Evolutionary conservation across 2,797 vertebrate genomes (phyloP).

Genomic region (Xiphophorus birchmanni): DNA sequence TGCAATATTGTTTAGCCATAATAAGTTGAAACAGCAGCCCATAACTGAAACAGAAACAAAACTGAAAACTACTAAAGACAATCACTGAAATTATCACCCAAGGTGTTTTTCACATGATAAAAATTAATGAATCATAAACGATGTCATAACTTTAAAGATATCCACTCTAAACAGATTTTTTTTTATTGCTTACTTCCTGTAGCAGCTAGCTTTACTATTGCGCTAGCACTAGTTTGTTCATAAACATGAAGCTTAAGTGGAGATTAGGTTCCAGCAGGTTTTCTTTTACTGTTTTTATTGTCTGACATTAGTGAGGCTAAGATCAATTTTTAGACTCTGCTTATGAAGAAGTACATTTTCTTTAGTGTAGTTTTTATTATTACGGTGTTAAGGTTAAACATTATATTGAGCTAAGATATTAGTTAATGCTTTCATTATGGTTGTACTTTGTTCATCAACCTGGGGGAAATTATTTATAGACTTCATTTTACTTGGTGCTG

Average conservation of each 20-base stretch:
- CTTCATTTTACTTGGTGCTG: not conserved
- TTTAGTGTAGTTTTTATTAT: not conserved
- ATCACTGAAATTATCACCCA: not conserved
- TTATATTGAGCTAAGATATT: not conserved
- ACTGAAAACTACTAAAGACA: not conserved
- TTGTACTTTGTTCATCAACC: not conserved
- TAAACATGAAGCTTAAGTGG: not conserved
- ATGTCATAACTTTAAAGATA: not conserved
- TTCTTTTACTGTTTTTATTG: not conserved
- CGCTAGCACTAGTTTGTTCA: not conserved
- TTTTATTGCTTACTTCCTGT: not conserved
- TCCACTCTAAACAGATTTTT: not conserved
- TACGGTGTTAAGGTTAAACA: not conserved
- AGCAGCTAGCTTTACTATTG: not conserved
- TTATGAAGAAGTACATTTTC: not conserved
- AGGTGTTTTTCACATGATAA: not conserved
- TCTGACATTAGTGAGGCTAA: not conserved
- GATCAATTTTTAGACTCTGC: not conserved
- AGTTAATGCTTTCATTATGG: not conserved
- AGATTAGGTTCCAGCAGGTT: not conserved
- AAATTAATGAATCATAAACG: not conserved
- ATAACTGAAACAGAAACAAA: not conserved
- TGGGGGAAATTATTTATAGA: not conserved
- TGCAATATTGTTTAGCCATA: not conserved
- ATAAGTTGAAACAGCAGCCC: not conserved